These are phyloP conservation scores for Cacoxenus indagator DNA, from an alignment of 2,888 invertebrate genomes.

Conservation along the genomic window DNA sequence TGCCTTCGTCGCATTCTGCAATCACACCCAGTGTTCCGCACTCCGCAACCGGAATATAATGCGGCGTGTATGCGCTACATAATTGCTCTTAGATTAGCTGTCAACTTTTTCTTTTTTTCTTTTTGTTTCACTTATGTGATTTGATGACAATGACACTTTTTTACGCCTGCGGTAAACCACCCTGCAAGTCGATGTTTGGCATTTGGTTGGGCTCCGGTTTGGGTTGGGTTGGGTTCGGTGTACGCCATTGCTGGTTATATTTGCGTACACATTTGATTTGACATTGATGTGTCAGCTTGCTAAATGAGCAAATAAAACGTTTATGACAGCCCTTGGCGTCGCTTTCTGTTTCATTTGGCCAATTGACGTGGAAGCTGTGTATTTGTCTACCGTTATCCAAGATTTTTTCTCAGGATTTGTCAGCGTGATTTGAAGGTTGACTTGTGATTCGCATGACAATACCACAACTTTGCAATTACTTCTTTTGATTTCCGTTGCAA, in stretches of 20 bases:
- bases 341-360: slow-evolving; percentile 13
- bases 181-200: neutral
- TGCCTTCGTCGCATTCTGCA: neutral
- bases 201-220: slow-evolving; percentile 31
- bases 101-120: slow-evolving; percentile 58
- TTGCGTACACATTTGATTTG: slow-evolving; percentile 52
- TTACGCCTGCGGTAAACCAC: slow-evolving; percentile 20
- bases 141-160: slow-evolving; percentile 61
- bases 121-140: slow-evolving; percentile 43
- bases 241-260: slow-evolving; percentile 17
- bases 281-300: slow-evolving; percentile 68
- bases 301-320: slow-evolving; percentile 59
- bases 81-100: slow-evolving; percentile 66
- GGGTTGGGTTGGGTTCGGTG: too few species aligned
- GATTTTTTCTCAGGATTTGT: slow-evolving; percentile 61
- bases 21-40: slow-evolving; percentile 35
- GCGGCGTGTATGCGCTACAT: slow-evolving; percentile 35
- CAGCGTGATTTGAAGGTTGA: slow-evolving; percentile 42
- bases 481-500: slow-evolving; percentile 35
- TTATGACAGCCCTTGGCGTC: slow-evolving; percentile 42
- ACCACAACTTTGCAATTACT: slow-evolving; percentile 1
- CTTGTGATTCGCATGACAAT: slow-evolving; percentile 28
- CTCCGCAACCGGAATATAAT: slow-evolving; percentile 29
- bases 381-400: slow-evolving; percentile 48
- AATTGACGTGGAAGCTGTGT: slow-evolving; percentile 19